Evolutionary conservation across 2,888 invertebrate genomes (phyloP).

Genomic region (Drosophila birchii): DNA sequence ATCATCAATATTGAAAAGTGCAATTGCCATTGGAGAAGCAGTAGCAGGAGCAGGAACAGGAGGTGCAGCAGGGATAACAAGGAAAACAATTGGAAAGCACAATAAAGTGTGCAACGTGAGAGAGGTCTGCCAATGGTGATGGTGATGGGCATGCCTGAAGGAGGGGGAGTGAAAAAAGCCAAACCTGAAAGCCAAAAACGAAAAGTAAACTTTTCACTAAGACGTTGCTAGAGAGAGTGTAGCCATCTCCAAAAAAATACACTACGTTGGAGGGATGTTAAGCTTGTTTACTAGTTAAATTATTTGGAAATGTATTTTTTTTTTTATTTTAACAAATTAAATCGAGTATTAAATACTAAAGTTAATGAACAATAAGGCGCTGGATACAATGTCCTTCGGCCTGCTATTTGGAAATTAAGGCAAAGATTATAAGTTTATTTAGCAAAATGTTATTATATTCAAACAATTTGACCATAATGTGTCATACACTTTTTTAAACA

Average conservation of each 20-base stretch:
- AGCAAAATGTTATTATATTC: not conserved
- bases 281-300: not conserved
- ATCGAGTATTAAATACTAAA: too few species aligned
- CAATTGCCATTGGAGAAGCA: slow-evolving; percentile 29
- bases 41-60: not conserved
- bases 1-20: slow-evolving; percentile 49
- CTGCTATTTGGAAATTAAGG: not conserved
- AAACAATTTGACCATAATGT: not conserved
- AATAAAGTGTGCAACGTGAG: slow-evolving; percentile 43
- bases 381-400: too few species aligned
- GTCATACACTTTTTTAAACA: not conserved
- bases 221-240: slow-evolving; percentile 23
- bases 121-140: slow-evolving; percentile 24
- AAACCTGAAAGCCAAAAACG: slow-evolving; percentile 62
- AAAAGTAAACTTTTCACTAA: slow-evolving; percentile 65
- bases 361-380: too few species aligned
- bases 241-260: slow-evolving; percentile 24
- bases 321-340: too few species aligned
- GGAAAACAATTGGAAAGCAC: slow-evolving; percentile 43
- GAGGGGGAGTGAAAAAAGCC: not conserved
- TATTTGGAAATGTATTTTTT: not conserved
- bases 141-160: slow-evolving; percentile 23
- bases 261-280: slow-evolving; percentile 2
- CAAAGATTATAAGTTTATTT: not conserved
- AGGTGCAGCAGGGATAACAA: slow-evolving; percentile 12